phyloP scores from a whole-genome alignment of 2,113 vertebrate species.

The Martes martes region DNA sequence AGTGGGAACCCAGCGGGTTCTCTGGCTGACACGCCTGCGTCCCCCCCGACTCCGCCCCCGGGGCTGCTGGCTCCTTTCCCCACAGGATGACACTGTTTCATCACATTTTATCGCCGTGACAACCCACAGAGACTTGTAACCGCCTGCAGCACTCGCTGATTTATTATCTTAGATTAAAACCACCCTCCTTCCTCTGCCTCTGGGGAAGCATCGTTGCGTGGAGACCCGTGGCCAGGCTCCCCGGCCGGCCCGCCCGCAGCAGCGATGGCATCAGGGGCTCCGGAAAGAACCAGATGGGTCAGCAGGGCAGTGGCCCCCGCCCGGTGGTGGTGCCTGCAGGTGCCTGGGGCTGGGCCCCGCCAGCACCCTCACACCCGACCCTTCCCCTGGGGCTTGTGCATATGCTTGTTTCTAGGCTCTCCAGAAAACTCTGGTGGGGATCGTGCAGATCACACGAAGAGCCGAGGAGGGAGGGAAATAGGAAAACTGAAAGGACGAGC shows the following conservation, averaged over 20 bases:
- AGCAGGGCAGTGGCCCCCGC: fast-evolving
- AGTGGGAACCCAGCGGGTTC: fast-evolving
- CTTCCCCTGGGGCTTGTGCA: fast-evolving
- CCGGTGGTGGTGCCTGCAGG: background rate
- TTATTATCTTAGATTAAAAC: conserved; percentile 23
- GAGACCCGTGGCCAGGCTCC: background rate
- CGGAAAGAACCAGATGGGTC: background rate
- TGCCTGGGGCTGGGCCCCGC: background rate
- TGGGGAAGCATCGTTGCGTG: fast-evolving
- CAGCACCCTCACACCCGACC: fast-evolving
- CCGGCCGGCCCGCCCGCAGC: fast-evolving
- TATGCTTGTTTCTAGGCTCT: too few species aligned
- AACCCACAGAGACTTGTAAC: background rate
- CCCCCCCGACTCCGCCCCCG: background rate
- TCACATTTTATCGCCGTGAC: conserved; percentile 57
- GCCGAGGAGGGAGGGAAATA: fast-evolving
- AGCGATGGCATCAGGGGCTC: fast-evolving
- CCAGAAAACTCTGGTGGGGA: fast-evolving
- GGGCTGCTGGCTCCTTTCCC: conserved; percentile 21
- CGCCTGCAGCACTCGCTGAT: conserved; percentile 4
- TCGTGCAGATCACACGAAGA: fast-evolving
- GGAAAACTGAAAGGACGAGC: fast-evolving
- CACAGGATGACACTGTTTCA: conserved; percentile 73
- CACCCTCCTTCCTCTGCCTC: background rate
- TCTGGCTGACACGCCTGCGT: background rate